Evolutionary conservation across 2,797 vertebrate genomes (phyloP).

Genomic region (Melanotaenia trifasciata): DNA sequence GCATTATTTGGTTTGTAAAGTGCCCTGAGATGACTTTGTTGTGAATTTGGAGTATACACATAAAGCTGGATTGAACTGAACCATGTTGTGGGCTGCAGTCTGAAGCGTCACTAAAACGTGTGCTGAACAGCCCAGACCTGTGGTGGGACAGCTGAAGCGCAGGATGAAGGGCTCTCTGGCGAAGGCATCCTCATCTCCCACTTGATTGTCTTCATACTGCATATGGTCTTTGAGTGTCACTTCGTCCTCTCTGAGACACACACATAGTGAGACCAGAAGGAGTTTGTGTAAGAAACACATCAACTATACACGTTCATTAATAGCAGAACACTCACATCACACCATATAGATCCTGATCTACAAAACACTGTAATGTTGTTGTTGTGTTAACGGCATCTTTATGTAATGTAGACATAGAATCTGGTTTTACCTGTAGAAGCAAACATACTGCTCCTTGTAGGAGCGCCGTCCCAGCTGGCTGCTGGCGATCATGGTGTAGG

Average conservation of each 20-base stretch:
- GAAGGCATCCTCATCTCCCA: constrained; percentile 76
- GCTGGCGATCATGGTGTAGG: constrained; percentile 63
- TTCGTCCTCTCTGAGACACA: constrained; percentile 59
- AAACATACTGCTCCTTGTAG: constrained; percentile 81
- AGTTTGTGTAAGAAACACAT: background rate
- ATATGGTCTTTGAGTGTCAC: constrained; percentile 46
- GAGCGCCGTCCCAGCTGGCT: constrained; percentile 62
- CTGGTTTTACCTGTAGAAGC: constrained; percentile 76
- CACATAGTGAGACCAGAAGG: accelerated
- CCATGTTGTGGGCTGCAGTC: background rate
- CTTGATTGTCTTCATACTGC: constrained; percentile 80
- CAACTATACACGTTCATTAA: background rate
- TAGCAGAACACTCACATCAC: background rate
- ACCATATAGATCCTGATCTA: background rate
- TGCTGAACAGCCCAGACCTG: constrained; percentile 48
- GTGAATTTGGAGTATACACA: too few species aligned
- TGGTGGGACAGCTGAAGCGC: constrained; percentile 62
- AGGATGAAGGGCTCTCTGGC: constrained; percentile 78
- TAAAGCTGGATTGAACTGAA: too few species aligned
- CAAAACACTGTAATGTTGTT: background rate
- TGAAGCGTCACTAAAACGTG: background rate
- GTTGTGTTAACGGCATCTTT: background rate
- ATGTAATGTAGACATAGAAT: background rate
- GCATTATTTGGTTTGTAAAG: too few species aligned
- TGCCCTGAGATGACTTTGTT: too few species aligned